A percentile compares a stretch with the other conserved stretches of the same genome.
Evolutionary conservation across 2,797 vertebrate species (phyloP).

Genomic region (Gila robusta): DNA sequence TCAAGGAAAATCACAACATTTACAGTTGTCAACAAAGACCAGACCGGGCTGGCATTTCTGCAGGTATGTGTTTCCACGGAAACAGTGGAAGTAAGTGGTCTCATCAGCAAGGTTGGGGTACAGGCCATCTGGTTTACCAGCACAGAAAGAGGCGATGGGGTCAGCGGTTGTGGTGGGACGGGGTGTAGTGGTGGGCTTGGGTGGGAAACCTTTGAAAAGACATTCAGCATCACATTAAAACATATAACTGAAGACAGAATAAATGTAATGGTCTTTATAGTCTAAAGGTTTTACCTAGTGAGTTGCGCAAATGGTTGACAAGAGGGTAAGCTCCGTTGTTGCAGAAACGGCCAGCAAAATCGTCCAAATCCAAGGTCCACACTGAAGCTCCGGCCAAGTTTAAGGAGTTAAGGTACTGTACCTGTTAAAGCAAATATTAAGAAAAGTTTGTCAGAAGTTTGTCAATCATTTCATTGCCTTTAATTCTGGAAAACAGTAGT

Average conservation of each 20-base stretch:
- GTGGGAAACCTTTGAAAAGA: slow-evolving; percentile 73
- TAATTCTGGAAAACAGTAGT: background rate
- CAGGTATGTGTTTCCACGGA: slow-evolving; percentile 75
- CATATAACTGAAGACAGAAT: background rate
- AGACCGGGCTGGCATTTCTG: slow-evolving; percentile 79
- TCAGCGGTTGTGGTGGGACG: slow-evolving; percentile 75
- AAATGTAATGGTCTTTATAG: background rate
- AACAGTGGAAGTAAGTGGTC: slow-evolving; percentile 80
- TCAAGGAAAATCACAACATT: slow-evolving; percentile 81
- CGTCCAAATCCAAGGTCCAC: slow-evolving; percentile 81
- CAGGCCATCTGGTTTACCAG: slow-evolving; percentile 74
- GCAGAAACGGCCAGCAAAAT: slow-evolving; percentile 79
- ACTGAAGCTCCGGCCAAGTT: slow-evolving; percentile 79
- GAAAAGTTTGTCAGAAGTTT: background rate
- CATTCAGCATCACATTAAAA: background rate
- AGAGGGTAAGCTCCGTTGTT: slow-evolving; percentile 75
- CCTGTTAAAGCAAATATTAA: slow-evolving; percentile 63
- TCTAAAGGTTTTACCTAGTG: slow-evolving; percentile 59
- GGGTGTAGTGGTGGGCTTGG: slow-evolving; percentile 76
- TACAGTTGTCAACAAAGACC: slow-evolving; percentile 77
- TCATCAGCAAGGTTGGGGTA: slow-evolving; percentile 71
- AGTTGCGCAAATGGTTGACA: slow-evolving; percentile 76
- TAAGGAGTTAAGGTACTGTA: slow-evolving; percentile 71
- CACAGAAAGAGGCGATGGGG: slow-evolving; percentile 72
- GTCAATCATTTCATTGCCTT: background rate